A percentile compares a stretch with the other conserved stretches of the same genome.
Conservation (phyloP, 2,797 vertebrate species). For the Cyclopterus lumpus region DNA sequence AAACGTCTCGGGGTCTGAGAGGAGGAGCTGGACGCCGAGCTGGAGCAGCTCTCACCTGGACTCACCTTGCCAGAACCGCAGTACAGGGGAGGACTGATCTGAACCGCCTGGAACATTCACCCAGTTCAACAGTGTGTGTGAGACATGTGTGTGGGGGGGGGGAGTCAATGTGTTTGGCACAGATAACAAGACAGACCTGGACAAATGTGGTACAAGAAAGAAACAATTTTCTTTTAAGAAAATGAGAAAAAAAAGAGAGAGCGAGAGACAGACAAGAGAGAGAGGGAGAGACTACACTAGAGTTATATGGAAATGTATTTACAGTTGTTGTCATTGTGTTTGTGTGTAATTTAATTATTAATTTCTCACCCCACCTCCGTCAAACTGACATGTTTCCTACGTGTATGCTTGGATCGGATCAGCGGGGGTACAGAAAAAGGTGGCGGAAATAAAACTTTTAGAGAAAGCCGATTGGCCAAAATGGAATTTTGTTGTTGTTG, state of each 20-base stretch:
- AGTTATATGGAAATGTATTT: not conserved
- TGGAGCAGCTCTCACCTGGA: slow-evolving; percentile 18
- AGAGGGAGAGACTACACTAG: slow-evolving; percentile 1
- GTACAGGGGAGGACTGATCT: slow-evolving; percentile 6
- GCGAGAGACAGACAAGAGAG: not conserved
- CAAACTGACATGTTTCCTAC: too few species aligned
- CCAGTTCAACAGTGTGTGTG: not conserved
- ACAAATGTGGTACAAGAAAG: slow-evolving; percentile 26
- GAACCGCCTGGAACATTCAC: slow-evolving; percentile 9
- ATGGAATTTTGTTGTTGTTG: not conserved
- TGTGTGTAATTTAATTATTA: slow-evolving; percentile 3
- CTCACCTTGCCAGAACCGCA: not conserved
- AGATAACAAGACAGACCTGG: slow-evolving; percentile 47
- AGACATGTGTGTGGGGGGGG: not conserved
- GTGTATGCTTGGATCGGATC: too few species aligned
- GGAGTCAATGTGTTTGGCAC: slow-evolving; percentile 42
- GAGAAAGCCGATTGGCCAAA: not conserved
- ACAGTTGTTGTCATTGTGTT: slow-evolving; percentile 4
- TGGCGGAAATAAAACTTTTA: too few species aligned
- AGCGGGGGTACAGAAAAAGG: too few species aligned
- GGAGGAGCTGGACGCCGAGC: not conserved
- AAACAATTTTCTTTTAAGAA: slow-evolving; percentile 12
- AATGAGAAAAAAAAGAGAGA: slow-evolving; percentile 8
- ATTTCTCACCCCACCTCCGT: not conserved
- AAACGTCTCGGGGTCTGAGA: too few species aligned